phyloP scores from a whole-genome alignment of 2,113 vertebrate genomes.

The Hassar affinis region DNA sequence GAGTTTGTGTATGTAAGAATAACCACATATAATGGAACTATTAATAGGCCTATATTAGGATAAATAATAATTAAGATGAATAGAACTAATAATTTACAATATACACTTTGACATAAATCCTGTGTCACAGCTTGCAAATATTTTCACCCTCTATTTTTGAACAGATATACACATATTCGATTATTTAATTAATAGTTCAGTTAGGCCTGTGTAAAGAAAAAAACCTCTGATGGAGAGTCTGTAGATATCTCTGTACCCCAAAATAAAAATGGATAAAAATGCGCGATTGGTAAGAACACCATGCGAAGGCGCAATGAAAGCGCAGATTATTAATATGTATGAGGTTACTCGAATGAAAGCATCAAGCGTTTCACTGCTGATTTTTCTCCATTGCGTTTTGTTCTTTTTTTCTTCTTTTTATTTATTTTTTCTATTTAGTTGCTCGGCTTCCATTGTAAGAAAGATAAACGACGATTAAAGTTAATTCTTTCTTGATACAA shows the following conservation, averaged over 20 bases:
- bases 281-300: not conserved
- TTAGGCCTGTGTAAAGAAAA: not conserved
- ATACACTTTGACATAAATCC: not conserved
- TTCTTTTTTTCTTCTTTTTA: constrained; percentile 50
- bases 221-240: not conserved
- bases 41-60: not conserved
- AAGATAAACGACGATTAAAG: constrained; percentile 64
- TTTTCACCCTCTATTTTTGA: not conserved
- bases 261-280: not conserved
- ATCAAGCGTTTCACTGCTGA: constrained; percentile 54
- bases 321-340: constrained; percentile 12
- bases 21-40: not conserved
- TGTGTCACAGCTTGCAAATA: not conserved
- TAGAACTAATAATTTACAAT: not conserved
- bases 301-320: not conserved
- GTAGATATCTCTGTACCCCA: not conserved
- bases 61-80: not conserved
- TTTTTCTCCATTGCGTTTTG: constrained; percentile 60
- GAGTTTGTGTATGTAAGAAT: no score
- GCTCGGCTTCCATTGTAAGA: constrained; percentile 63
- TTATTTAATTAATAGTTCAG: not conserved
- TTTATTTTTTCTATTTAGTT: constrained; percentile 46
- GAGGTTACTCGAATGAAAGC: constrained; percentile 16
- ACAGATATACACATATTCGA: not conserved
- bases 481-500: constrained; percentile 73